phyloP scores from a whole-genome alignment of 2,113 vertebrate genomes.

The Microcebus murinus region DNA sequence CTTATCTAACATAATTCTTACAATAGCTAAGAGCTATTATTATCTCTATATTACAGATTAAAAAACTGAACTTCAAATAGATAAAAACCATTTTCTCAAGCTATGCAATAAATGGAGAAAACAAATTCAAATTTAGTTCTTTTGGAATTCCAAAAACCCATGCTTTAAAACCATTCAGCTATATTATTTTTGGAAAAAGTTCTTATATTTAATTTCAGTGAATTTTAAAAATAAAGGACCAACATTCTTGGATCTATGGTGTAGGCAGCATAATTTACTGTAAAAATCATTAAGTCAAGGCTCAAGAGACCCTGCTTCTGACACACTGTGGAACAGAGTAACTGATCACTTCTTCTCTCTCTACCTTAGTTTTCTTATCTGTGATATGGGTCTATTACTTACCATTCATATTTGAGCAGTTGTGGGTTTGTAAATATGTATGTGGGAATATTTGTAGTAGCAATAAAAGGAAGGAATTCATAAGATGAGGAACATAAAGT shows the following conservation, averaged over 20 bases:
- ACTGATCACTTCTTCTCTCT: background rate
- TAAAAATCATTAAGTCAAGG: background rate
- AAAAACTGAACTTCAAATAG: background rate
- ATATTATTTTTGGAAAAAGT: background rate
- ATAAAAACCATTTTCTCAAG: background rate
- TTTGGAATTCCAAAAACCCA: background rate
- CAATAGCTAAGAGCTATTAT: background rate
- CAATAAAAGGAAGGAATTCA: background rate
- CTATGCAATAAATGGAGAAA: background rate
- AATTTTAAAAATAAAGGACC: constrained; percentile 35
- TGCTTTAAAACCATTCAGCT: background rate
- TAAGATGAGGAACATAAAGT: background rate
- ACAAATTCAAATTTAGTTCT: background rate
- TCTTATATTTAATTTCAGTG: background rate
- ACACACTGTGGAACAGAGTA: background rate
- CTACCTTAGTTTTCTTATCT: background rate
- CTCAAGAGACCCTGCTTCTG: background rate
- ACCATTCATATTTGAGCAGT: background rate
- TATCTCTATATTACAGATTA: background rate
- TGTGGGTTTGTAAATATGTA: background rate
- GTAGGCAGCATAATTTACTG: background rate
- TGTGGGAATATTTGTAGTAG: background rate
- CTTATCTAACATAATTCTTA: background rate
- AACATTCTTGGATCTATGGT: constrained; percentile 13
- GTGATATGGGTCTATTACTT: background rate